These are phyloP conservation scores for Drosophila quadrilineata DNA, from an alignment of 1,140 invertebrate species.

Conservation along the genomic window DNA sequence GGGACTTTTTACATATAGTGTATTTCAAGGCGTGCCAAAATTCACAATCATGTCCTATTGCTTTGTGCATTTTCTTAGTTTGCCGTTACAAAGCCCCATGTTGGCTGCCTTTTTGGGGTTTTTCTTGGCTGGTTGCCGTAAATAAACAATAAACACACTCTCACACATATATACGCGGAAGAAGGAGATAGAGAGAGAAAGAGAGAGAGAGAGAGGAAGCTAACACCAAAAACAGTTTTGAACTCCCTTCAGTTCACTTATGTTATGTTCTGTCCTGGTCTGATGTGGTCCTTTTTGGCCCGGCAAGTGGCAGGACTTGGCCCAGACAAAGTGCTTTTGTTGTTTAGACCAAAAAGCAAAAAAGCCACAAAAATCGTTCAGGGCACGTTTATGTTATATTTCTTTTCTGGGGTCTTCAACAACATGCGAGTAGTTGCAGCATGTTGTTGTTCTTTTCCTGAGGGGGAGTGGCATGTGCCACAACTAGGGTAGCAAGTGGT, in stretches of 20 bases:
- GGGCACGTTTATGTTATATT: slow-evolving; percentile 69
- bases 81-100: slow-evolving; percentile 72
- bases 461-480: neutral
- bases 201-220: neutral
- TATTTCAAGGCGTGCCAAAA: slow-evolving; percentile 3
- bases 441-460: slow-evolving; percentile 11
- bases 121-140: slow-evolving; percentile 76
- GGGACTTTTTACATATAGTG: neutral
- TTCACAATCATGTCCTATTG: slow-evolving; percentile 47
- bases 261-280: no score
- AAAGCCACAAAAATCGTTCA: slow-evolving; percentile 79
- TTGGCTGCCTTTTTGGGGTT: slow-evolving; percentile 78
- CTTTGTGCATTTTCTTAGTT: slow-evolving; percentile 68
- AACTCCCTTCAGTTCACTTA: no score
- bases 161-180: neutral
- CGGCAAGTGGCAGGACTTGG: slow-evolving; percentile 3
- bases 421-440: slow-evolving; percentile 26
- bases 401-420: slow-evolving; percentile 9
- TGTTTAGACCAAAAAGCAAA: slow-evolving; percentile 77
- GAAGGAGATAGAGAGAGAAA: neutral
- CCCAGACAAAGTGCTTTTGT: slow-evolving; percentile 72
- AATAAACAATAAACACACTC: slow-evolving; percentile 74
- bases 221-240: slow-evolving; percentile 20
- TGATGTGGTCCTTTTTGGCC: slow-evolving; percentile 22
- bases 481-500: slow-evolving; percentile 41